Conservation (phyloP, 35 echinoderm and acorn worm genomes). For the Nesometra sesokonis region DNA sequence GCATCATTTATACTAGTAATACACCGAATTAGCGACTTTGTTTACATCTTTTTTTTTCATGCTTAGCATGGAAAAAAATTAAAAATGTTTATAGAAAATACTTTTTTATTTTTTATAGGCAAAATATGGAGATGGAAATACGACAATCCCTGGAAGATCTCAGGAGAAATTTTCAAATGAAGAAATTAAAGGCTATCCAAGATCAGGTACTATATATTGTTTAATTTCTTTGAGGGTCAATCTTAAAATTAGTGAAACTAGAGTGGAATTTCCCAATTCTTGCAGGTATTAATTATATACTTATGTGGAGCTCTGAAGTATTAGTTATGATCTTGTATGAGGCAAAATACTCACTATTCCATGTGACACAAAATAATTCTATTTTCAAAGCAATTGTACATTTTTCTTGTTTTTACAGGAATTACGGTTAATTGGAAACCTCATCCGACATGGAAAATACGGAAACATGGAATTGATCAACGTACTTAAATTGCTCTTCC, state of each 20-base stretch:
- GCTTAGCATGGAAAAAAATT: not conserved
- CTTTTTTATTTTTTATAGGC: conserved; percentile 28
- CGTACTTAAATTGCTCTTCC: conserved; percentile 59
- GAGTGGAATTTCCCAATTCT: no score
- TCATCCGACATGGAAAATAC: conserved; percentile 64
- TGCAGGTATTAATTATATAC: no score
- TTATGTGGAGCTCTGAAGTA: no score
- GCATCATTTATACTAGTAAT: not conserved
- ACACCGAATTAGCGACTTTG: no score
- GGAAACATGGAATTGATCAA: conserved; percentile 40
- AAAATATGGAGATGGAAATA: conserved; percentile 69
- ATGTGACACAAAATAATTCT: not conserved
- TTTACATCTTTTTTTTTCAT: not conserved
- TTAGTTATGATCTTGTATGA: no score
- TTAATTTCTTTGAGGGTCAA: not conserved
- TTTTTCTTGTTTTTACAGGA: conserved; percentile 24
- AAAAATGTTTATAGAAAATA: not conserved
- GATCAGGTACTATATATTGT: conserved; percentile 52
- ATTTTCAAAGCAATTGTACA: not conserved
- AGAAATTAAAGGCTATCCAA: conserved; percentile 48
- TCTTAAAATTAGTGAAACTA: not conserved
- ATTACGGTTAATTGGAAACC: conserved; percentile 47
- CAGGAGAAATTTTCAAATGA: conserved; percentile 56
- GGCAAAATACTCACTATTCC: not conserved
- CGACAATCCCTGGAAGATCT: conserved; percentile 72